A percentile compares a stretch with the other conserved stretches of the same genome.
phyloP scores from a whole-genome alignment of 2,797 vertebrate genomes.

The Morelia viridis region DNA sequence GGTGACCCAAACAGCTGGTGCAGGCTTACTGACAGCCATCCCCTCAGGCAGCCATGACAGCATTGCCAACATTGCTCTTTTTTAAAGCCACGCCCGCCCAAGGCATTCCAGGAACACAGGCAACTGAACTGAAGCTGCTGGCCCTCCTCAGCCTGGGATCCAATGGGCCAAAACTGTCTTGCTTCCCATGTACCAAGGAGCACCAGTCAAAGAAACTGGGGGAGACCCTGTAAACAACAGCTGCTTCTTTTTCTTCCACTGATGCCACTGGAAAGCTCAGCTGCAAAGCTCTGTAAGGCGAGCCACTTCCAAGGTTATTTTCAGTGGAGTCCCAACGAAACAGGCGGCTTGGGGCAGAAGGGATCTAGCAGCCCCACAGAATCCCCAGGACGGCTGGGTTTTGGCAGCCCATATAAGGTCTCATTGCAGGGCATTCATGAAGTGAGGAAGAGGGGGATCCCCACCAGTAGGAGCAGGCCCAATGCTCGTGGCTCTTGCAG shows the following conservation, averaged over 20 bases:
- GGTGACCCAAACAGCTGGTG: neutral
- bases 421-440: neutral
- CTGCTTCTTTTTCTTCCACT: neutral
- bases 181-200: neutral
- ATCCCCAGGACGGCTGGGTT: neutral
- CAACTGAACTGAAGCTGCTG: neutral
- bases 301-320: neutral
- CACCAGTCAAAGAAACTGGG: neutral
- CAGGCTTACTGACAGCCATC: neutral
- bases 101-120: neutral
- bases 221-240: neutral
- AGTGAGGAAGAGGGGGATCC: neutral
- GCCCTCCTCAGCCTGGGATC: neutral
- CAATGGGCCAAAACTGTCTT: neutral
- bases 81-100: too few species aligned
- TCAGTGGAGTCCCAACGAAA: neutral
- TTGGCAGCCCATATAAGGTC: neutral
- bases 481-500: too few species aligned
- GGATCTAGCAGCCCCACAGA: neutral
- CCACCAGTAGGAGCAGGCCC: neutral
- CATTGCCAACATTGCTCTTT: neutral
- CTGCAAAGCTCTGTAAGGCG: neutral
- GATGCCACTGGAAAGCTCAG: neutral
- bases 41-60: neutral
- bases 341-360: neutral